Evolutionary conservation across 2,888 invertebrate species (phyloP).

Genomic region (Lucinisca nassula): DNA sequence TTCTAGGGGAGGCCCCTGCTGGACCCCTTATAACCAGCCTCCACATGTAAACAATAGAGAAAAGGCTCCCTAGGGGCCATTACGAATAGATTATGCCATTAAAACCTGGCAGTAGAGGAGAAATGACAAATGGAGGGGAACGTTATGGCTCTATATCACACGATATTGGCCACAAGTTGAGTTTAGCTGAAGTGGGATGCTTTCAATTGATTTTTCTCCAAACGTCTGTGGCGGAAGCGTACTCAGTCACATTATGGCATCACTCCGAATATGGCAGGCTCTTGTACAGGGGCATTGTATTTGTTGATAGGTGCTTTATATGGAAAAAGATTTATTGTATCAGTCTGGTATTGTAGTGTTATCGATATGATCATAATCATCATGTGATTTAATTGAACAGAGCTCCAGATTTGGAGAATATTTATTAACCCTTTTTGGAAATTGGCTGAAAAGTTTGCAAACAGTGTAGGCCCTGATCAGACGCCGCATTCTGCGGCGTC

Average conservation of each 20-base stretch:
- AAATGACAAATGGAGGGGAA: background rate
- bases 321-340: too few relatives aligned
- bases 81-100: constrained; percentile 42
- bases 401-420: too few relatives aligned
- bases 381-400: too few relatives aligned
- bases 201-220: background rate
- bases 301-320: too few relatives aligned
- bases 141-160: background rate
- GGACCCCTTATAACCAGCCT: background rate
- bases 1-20: background rate
- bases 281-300: too few relatives aligned
- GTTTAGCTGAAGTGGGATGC: background rate
- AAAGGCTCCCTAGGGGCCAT: constrained; percentile 28
- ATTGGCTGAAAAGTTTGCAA: too few relatives aligned
- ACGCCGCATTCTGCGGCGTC: background rate
- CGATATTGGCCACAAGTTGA: background rate
- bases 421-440: too few relatives aligned
- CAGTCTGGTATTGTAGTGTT: too few relatives aligned
- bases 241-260: background rate
- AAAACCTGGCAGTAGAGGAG: background rate
- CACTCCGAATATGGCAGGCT: too few relatives aligned
- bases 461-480: background rate
- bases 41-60: constrained; percentile 57
- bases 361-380: too few relatives aligned
- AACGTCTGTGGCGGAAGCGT: background rate